phyloP scores from a whole-genome alignment of 2,113 vertebrate species.

The Xenopus laevis region DNA sequence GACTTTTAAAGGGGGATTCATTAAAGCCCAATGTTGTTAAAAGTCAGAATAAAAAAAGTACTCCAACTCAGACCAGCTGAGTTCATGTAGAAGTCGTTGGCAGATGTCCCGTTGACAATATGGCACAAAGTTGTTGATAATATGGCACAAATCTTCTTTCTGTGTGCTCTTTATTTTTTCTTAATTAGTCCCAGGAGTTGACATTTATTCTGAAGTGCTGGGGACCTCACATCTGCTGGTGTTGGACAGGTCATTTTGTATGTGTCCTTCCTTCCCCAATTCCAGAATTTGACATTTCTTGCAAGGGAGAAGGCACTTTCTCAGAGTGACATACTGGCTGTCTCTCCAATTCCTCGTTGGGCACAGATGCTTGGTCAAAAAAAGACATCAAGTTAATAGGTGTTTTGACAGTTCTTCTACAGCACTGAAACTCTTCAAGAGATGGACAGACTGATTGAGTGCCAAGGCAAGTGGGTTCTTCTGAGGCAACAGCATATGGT shows the following conservation, averaged over 20 bases:
- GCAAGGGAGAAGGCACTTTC: slow-evolving; percentile 74
- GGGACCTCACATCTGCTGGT: slow-evolving; percentile 77
- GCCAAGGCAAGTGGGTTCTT: slow-evolving; percentile 49
- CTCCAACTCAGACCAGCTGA: too few relatives aligned
- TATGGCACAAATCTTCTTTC: slow-evolving; percentile 67
- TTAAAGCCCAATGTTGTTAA: too few relatives aligned
- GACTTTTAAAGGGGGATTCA: too few relatives aligned
- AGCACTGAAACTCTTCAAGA: slow-evolving; percentile 56
- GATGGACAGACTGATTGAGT: slow-evolving; percentile 61
- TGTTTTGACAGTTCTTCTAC: slow-evolving; percentile 72
- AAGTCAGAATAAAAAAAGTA: too few relatives aligned
- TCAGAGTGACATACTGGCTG: slow-evolving; percentile 73
- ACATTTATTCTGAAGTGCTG: slow-evolving; percentile 69
- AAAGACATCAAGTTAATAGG: slow-evolving; percentile 82
- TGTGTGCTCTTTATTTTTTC: slow-evolving; percentile 70
- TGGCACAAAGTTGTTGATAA: slow-evolving; percentile 68
- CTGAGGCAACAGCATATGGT: slow-evolving; percentile 58
- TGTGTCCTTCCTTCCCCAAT: slow-evolving; percentile 57
- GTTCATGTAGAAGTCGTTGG: too few relatives aligned
- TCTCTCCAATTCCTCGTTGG: slow-evolving; percentile 66
- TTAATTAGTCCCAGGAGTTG: slow-evolving; percentile 78
- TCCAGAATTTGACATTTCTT: slow-evolving; percentile 72
- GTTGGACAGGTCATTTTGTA: slow-evolving; percentile 72
- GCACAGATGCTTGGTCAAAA: slow-evolving; percentile 79
- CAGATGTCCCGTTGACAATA: too few relatives aligned